Conservation (phyloP, 2,888 invertebrate genomes). For the Acronicta alni region DNA sequence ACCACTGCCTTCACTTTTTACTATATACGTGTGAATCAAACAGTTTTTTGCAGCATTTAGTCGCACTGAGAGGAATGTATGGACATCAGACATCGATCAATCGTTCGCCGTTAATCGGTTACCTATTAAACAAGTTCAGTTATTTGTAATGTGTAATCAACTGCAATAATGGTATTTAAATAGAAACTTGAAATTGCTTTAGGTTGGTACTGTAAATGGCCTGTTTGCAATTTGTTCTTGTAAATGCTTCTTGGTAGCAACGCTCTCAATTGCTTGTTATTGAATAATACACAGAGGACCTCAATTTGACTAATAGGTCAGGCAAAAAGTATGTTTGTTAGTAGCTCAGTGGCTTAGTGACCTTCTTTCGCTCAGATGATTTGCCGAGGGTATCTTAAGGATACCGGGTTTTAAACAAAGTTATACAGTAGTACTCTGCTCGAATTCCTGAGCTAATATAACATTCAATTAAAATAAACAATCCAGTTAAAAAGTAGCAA, state of each 20-base stretch:
- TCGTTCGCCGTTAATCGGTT: conserved; percentile 34
- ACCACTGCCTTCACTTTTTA: conserved; percentile 40
- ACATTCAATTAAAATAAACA: background rate
- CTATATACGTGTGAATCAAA: conserved; percentile 39
- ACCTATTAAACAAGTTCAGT: conserved; percentile 30
- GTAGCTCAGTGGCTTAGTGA: background rate
- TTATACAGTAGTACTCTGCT: background rate
- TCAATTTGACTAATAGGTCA: background rate
- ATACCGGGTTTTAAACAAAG: background rate
- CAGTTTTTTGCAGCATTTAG: conserved; percentile 34
- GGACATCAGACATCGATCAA: conserved; percentile 35
- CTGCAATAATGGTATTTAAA: conserved; percentile 25
- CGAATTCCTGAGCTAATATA: too few species aligned
- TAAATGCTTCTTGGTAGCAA: conserved; percentile 16
- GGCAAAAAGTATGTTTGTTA: background rate
- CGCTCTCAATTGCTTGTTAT: conserved; percentile 1
- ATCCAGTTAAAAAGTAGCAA: background rate
- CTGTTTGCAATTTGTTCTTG: conserved; percentile 18
- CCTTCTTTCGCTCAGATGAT: background rate
- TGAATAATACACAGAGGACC: background rate
- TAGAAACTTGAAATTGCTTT: conserved; percentile 21
- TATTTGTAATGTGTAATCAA: conserved; percentile 35
- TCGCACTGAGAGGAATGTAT: conserved; percentile 19
- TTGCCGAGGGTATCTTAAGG: background rate
- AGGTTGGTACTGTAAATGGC: conserved; percentile 11